Percentiles rank a stretch among this genome's conserved stretches.
Evolutionary conservation across 1,140 invertebrate species (phyloP).

Genomic region (Drosophila fuyamai): DNA sequence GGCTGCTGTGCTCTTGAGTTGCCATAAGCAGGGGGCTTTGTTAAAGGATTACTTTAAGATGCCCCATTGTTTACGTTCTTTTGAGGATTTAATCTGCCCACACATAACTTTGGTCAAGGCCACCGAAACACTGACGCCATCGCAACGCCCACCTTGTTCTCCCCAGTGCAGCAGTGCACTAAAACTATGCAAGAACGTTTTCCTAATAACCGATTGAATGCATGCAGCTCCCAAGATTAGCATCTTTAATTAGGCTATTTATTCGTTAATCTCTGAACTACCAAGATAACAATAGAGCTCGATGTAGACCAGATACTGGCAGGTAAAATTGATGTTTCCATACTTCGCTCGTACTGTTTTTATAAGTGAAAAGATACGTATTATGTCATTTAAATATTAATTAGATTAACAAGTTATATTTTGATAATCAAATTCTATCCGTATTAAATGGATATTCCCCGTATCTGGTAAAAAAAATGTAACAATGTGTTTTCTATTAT

Average conservation of each 20-base stretch:
- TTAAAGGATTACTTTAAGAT: conserved; percentile 46
- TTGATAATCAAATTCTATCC: too few relatives aligned
- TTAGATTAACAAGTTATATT: too few relatives aligned
- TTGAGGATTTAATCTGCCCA: conserved; percentile 32
- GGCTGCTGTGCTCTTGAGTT: conserved; percentile 30
- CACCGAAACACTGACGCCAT: conserved; percentile 19
- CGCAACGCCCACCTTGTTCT: conserved; percentile 15
- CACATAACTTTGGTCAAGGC: conserved; percentile 43
- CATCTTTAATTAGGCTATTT: not conserved
- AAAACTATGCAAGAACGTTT: not conserved
- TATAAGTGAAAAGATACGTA: too few relatives aligned
- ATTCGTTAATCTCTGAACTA: too few relatives aligned
- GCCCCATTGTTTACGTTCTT: conserved; percentile 42
- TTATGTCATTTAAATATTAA: too few relatives aligned
- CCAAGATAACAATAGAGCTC: too few relatives aligned
- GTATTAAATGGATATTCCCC: too few relatives aligned
- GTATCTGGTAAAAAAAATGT: too few relatives aligned
- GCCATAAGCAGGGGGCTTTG: conserved; percentile 34
- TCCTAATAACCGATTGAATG: not conserved
- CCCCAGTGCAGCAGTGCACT: not conserved
- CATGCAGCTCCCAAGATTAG: not conserved
- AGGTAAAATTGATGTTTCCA: too few relatives aligned
- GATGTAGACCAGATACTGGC: too few relatives aligned
- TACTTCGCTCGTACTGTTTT: too few relatives aligned
- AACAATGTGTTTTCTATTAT: too few relatives aligned